Base-by-base conservation (phyloP, 2,888 invertebrate genomes). In the Heterodera filipjevi region DNA sequence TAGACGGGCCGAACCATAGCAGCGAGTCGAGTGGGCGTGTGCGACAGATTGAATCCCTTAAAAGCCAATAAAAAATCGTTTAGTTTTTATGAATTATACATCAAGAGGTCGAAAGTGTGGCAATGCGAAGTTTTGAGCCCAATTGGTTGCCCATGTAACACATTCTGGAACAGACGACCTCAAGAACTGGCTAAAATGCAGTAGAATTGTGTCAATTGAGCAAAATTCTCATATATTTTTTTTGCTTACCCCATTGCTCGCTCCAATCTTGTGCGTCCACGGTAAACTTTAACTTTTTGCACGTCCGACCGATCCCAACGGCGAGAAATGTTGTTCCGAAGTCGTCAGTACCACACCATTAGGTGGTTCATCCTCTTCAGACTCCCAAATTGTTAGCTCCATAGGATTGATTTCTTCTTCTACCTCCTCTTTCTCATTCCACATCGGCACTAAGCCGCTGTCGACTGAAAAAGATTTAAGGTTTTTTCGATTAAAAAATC, bases 291-390 rank as follows among this genome's bases (percentile, higher is more conserved):
- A 14, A 99, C 93, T 88, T 95, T 96, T 89, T 98, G 98, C 0
- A 99, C 97, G 89, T 96, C 96, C 90, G 98, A 98, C 49, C 99
- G 92, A 88, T 99, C 98, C 99, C 99, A 99, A 82, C 99, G 92
- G 77, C 99, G 92, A 0, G 99, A 99, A 3, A 99, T 91, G 5
- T 99, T 95, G 90, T 99, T 89, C 88, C 8, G 86, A 85, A 3
- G 97, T 98, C 6, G 95, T 94, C 81, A 99, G 93, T 68, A 99
- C 94, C n/a, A 99, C 93, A n/a, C n/a, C n/a, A n/a, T n/a, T n/a
- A n/a, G n/a, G n/a, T n/a, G n/a, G n/a, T n/a, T n/a, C n/a, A n/a
- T n/a, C n/a, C n/a, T n/a, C n/a, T n/a, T n/a, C n/a, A n/a, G n/a
- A n/a, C n/a, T n/a, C n/a, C n/a, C n/a, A n/a, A n/a, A n/a, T n/a